A percentile compares a stretch with the other conserved stretches of the same genome.
Conservation (phyloP, 2,888 invertebrate genomes). For the Sinodicranocentrus sp. region DNA sequence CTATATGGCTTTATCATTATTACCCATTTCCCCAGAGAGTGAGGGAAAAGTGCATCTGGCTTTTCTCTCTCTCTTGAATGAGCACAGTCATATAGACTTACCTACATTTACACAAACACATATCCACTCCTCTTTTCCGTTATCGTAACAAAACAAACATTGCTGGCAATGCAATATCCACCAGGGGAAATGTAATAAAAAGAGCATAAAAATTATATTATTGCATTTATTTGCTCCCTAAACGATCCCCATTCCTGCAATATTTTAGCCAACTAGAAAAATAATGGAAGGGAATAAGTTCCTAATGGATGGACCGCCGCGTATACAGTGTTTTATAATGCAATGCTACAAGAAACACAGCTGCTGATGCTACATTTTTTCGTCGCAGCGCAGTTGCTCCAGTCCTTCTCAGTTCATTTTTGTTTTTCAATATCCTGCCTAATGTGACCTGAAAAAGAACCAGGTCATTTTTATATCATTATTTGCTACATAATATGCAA, state of each 20-base stretch:
- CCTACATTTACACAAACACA: not conserved
- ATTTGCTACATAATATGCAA: not conserved
- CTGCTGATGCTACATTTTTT: too few relatives aligned
- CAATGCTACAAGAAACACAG: too few relatives aligned
- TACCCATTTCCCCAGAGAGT: constrained; percentile 19
- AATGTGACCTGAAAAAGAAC: constrained; percentile 1
- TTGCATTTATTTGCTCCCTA: constrained; percentile 13
- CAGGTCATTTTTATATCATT: constrained; percentile 1
- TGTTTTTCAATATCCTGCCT: constrained; percentile 17
- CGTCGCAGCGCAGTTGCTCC: not conserved
- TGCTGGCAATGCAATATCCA: constrained; percentile 2
- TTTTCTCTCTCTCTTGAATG: not conserved
- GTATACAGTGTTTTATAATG: too few relatives aligned
- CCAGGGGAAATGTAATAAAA: constrained; percentile 39
- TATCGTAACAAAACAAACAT: constrained; percentile 1
- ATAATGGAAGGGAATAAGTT: too few relatives aligned
- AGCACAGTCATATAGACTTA: not conserved
- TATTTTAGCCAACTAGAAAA: constrained; percentile 1
- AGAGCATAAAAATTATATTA: constrained; percentile 33
- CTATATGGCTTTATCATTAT: constrained; percentile 22
- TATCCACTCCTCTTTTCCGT: not conserved
- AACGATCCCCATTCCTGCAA: not conserved
- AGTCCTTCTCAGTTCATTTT: not conserved
- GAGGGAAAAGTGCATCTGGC: constrained; percentile 23
- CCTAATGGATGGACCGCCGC: too few relatives aligned